phyloP scores from a whole-genome alignment of 2,797 vertebrate genomes.

The Acrossocheilus fasciatus region DNA sequence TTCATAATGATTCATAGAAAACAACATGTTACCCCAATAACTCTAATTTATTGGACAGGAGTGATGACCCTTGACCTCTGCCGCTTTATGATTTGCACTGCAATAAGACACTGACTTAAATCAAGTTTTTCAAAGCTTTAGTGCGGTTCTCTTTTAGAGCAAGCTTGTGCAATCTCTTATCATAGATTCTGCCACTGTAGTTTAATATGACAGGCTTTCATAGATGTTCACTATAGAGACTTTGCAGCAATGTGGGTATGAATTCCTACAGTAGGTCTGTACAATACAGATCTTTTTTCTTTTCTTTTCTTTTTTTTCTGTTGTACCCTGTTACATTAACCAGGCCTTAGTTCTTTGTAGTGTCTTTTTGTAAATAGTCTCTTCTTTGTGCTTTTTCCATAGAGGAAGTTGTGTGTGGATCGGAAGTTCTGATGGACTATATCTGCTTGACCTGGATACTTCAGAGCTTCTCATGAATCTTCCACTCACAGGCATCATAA shows the following conservation, averaged over 20 bases:
- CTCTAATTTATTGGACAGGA: not conserved
- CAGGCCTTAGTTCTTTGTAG: not conserved
- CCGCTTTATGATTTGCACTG: not conserved
- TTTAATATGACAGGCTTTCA: not conserved
- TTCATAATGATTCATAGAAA: not conserved
- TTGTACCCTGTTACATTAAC: not conserved
- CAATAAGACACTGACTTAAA: conserved; percentile 17
- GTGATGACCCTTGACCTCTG: conserved; percentile 16
- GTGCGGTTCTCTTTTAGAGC: not conserved
- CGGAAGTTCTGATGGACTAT: conserved; percentile 85
- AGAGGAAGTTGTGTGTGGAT: conserved; percentile 80
- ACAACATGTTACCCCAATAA: not conserved
- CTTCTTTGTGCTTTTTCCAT: conserved; percentile 36
- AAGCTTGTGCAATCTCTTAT: not conserved
- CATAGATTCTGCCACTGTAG: not conserved
- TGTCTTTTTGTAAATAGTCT: conserved; percentile 29
- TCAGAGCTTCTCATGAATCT: conserved; percentile 82
- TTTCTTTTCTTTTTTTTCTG: not conserved
- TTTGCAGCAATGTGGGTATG: conserved; percentile 7
- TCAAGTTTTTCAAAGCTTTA: conserved; percentile 15
- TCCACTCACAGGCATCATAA: conserved; percentile 82
- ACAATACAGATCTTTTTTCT: conserved; percentile 15
- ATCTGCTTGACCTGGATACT: conserved; percentile 83
- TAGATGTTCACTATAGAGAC: not conserved
- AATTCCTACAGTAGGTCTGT: not conserved